Percentiles rank a stretch among this genome's conserved stretches.
Conservation (phyloP, 2,797 vertebrate species). For the Lithobates sylvaticus region DNA sequence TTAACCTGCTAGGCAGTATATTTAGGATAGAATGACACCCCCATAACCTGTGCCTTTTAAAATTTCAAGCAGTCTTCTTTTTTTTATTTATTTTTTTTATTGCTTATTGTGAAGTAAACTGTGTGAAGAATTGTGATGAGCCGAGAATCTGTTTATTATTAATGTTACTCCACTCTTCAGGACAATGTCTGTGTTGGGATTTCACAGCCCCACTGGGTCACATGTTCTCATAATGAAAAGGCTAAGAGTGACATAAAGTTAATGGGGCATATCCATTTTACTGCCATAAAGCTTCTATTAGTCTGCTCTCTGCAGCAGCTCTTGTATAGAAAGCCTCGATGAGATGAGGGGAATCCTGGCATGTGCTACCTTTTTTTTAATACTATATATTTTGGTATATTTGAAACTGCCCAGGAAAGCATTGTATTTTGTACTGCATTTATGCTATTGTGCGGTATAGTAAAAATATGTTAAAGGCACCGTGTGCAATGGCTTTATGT, state of each 20-base stretch:
- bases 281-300: constrained; percentile 34
- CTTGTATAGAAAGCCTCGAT: neutral
- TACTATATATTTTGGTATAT: too few species aligned
- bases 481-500: too few species aligned
- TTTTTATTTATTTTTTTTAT: too few species aligned
- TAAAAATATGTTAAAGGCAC: too few species aligned
- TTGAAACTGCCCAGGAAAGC: too few species aligned
- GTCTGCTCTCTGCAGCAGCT: constrained; percentile 4
- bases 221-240: constrained; percentile 55
- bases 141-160: constrained; percentile 8
- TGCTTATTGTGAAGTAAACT: constrained; percentile 7
- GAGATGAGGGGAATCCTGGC: neutral
- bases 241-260: constrained; percentile 47
- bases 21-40: neutral
- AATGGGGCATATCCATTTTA: constrained; percentile 46
- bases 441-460: too few species aligned
- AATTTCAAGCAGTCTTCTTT: too few species aligned
- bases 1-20: neutral
- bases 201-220: constrained; percentile 53
- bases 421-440: too few species aligned
- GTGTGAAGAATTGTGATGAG: neutral
- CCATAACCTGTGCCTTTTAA: neutral
- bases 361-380: neutral
- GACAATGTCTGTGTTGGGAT: constrained; percentile 20
- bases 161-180: constrained; percentile 3